These are phyloP conservation scores for Hafferia zeledoni DNA, from an alignment of 2,797 vertebrate species.

Conservation along the genomic window DNA sequence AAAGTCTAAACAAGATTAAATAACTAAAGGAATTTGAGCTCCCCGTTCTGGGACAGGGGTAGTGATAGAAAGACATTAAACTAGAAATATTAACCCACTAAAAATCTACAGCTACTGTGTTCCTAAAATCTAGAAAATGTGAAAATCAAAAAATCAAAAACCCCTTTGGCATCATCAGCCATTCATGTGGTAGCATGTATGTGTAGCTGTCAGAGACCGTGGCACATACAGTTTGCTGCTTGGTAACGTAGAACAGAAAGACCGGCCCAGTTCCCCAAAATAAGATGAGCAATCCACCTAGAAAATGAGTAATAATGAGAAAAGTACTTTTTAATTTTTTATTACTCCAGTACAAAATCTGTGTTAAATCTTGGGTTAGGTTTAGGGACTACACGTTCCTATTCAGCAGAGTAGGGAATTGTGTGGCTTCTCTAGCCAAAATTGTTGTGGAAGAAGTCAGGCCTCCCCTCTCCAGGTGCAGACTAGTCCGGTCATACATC, in stretches of 20 bases:
- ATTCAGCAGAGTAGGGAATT: not conserved
- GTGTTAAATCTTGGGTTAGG: not conserved
- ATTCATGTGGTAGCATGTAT: rapidly evolving
- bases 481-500: not conserved
- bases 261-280: not conserved
- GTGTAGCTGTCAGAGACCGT: not conserved
- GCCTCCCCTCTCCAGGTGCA: not conserved
- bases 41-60: too few relatives aligned
- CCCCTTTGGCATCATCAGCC: not conserved
- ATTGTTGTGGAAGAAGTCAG: not conserved
- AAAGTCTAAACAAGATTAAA: too few relatives aligned
- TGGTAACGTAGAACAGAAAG: not conserved
- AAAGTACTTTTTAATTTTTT: not conserved
- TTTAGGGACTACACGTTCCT: not conserved
- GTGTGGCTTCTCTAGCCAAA: not conserved
- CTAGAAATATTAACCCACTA: too few relatives aligned
- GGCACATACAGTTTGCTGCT: not conserved
- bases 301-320: not conserved
- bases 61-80: too few relatives aligned
- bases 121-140: too few relatives aligned
- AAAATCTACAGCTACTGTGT: too few relatives aligned
- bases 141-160: too few relatives aligned
- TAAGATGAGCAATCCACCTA: not conserved
- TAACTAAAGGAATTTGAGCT: too few relatives aligned
- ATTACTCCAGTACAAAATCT: not conserved